phyloP scores from a whole-genome alignment of 92 coral and sea anemone species.

The Parazoanthus atlanticus region DNA sequence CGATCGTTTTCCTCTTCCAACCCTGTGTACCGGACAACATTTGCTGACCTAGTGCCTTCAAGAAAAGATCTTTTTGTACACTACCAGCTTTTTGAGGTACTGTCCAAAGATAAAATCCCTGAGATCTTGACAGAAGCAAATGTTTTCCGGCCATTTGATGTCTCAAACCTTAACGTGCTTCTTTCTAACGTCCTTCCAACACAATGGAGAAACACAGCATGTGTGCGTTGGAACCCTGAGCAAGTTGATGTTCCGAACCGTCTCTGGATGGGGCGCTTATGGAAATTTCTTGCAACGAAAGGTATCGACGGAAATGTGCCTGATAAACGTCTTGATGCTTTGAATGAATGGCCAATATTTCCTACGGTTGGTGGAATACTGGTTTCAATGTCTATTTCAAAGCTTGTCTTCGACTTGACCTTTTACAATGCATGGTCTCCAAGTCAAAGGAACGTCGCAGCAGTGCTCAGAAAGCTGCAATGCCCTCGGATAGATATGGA shows the following conservation, averaged over 20 bases:
- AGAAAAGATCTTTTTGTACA: constrained; percentile 37
- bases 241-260: constrained; percentile 1
- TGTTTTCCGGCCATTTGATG: constrained; percentile 1
- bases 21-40: constrained; percentile 45
- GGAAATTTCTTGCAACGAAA: constrained; percentile 36
- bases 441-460: constrained; percentile 16
- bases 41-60: constrained; percentile 46
- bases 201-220: constrained; percentile 14
- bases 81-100: not conserved
- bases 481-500: constrained; percentile 18
- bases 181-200: constrained; percentile 21
- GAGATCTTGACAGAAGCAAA: not conserved
- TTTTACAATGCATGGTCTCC: constrained; percentile 2
- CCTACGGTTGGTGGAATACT: not conserved
- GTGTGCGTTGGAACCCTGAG: constrained; percentile 15
- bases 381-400: constrained; percentile 23
- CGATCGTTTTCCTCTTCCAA: constrained; percentile 5
- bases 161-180: not conserved
- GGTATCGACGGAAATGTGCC: not conserved
- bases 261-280: constrained; percentile 15
- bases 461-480: constrained; percentile 11
- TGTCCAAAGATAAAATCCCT: not conserved
- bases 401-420: constrained; percentile 22
- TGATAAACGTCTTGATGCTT: not conserved
- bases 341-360: constrained; percentile 35